These are phyloP conservation scores for Leptura quadrifasciata DNA, from an alignment of 2,888 invertebrate species.

Conservation along the genomic window DNA sequence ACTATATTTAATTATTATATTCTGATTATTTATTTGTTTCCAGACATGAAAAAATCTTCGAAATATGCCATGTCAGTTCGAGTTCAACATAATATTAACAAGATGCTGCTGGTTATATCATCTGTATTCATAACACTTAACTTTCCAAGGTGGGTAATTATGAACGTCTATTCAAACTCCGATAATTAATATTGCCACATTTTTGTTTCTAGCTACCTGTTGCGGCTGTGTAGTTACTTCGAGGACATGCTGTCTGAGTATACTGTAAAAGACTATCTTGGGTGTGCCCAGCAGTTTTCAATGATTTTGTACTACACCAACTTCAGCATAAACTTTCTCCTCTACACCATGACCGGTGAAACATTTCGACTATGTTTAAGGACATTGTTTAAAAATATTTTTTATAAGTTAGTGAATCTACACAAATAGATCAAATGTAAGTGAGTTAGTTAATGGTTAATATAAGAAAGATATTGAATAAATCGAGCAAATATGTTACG, in stretches of 20 bases:
- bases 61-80: conserved; percentile 73
- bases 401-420: conserved; percentile 37
- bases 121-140: conserved; percentile 80
- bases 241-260: conserved; percentile 73
- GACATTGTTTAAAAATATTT: conserved; percentile 43
- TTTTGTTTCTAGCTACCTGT: conserved; percentile 74
- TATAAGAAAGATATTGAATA: neutral
- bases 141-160: conserved; percentile 79
- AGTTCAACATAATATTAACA: conserved; percentile 79
- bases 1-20: too few relatives aligned
- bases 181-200: neutral
- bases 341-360: conserved; percentile 80
- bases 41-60: conserved; percentile 74
- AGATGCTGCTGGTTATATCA: conserved; percentile 81
- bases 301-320: conserved; percentile 81
- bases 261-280: conserved; percentile 69
- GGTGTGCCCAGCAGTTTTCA: conserved; percentile 78
- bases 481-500: too few relatives aligned
- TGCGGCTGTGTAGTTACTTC: conserved; percentile 75
- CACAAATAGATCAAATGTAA: neutral
- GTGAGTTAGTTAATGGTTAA: neutral
- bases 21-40: conserved; percentile 52
- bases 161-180: neutral
- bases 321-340: conserved; percentile 79
- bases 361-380: conserved; percentile 77